Evolutionary conservation across 2,113 vertebrate genomes (phyloP).

Genomic region (Nothoprocta pentlandii): DNA sequence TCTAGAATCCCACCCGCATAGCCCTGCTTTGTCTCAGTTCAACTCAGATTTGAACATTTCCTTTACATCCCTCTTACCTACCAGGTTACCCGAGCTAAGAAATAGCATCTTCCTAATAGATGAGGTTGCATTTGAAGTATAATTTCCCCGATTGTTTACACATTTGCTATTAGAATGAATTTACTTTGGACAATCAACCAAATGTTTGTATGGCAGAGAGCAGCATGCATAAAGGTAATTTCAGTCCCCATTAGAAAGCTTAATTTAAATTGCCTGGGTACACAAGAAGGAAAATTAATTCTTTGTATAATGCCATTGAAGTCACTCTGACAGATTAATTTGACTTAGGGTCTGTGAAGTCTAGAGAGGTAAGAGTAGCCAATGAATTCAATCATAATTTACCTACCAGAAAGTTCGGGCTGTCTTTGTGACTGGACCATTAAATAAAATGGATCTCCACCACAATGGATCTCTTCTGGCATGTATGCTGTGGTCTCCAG

Average conservation of each 20-base stretch:
- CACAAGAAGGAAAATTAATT: not conserved
- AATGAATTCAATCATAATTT: not conserved
- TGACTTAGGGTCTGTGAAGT: not conserved
- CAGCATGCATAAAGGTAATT: not conserved
- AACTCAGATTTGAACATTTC: fast-evolving
- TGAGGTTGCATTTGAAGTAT: not conserved
- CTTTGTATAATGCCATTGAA: not conserved
- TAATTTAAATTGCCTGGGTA: not conserved
- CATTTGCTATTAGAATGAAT: not conserved
- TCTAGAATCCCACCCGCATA: not conserved
- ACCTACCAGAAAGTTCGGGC: not conserved
- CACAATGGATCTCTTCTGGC: not conserved
- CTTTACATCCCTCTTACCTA: not conserved
- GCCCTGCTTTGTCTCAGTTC: not conserved
- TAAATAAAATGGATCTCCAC: not conserved
- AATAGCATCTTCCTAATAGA: not conserved
- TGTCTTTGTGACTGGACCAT: not conserved
- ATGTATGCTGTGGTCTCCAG: not conserved
- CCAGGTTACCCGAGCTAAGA: not conserved
- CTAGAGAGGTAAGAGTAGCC: not conserved
- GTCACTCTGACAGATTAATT: not conserved
- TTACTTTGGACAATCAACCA: not conserved
- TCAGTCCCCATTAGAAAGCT: not conserved
- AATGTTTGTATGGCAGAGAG: not conserved
- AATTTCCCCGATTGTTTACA: not conserved